These are phyloP conservation scores for Aphelenchoides besseyi DNA, from an alignment of 1,140 invertebrate species.

Conservation along the genomic window DNA sequence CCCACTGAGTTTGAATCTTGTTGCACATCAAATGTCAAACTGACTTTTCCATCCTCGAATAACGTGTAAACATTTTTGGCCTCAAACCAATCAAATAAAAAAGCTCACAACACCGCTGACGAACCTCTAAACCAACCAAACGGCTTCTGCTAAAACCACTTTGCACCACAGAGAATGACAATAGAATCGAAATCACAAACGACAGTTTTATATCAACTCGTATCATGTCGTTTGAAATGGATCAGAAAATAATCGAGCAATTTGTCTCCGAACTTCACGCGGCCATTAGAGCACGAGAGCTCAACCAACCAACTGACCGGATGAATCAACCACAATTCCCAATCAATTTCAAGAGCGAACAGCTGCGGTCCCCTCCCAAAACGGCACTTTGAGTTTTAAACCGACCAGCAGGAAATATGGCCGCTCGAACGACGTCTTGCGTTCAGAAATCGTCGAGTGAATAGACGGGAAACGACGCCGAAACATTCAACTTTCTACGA, in stretches of 20 bases:
- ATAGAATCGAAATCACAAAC: no score
- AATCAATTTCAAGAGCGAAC: background rate
- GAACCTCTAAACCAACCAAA: background rate
- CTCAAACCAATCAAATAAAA: background rate
- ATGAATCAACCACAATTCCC: background rate
- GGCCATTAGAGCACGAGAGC: background rate
- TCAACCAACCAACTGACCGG: background rate
- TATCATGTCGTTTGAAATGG: no score
- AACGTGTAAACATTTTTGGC: background rate
- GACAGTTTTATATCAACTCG: no score
- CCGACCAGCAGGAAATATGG: background rate
- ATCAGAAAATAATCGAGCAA: no score
- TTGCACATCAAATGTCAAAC: background rate
- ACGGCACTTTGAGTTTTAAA: background rate
- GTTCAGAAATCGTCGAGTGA: background rate
- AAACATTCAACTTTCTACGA: background rate
- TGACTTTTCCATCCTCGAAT: background rate
- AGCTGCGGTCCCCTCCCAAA: background rate
- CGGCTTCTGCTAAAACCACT: background rate
- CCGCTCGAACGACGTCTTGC: background rate
- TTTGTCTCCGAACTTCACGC: background rate
- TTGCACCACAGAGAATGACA: no score
- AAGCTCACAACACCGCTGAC: background rate
- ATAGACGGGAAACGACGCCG: background rate
- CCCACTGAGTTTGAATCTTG: conserved; percentile 3